Evolutionary conservation across 2,797 vertebrate genomes (phyloP), one percentile per base, ranked within the genome.

Genomic region (Platalea minor): DNA sequence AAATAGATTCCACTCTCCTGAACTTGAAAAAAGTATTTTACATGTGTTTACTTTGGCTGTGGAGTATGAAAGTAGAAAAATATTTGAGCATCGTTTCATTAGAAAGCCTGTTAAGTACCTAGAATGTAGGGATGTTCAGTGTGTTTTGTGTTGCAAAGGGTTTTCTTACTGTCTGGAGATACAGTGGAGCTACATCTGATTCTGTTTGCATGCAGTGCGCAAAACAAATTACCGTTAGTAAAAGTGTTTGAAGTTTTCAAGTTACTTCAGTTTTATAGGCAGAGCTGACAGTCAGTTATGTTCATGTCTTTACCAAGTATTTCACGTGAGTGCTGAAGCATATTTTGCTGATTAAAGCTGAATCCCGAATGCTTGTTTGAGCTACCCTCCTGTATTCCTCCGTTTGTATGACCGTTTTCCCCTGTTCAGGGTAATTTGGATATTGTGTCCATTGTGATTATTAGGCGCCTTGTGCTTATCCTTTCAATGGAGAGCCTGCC

Each of bases 1-100:
- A 77, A 92, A 75, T 60, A 82, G 51, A 85, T 95, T 95, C 79
- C 60, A 78, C 89, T 77, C 48, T 82, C 24, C 69, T 63, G 83
- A 95, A 74, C 72, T 67, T 88, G 85, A 85, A 89, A 85, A 54
- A 80, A 50, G 23, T 73, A 21, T 85, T 93, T 91, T 78, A 65
- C 9, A 1, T 89, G 73, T 81, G 46, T 79, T 89, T 93, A 25
- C 87, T 91, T 78, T 88, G 68, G 78, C 21, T 64, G 0, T 28
- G 17, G 17, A 82, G 28, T 57, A 28, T 59, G 69, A 50, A 73
- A 89, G 28, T 21, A 57, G 50, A 56, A 81, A 82, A 82, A 63
- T 73, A 61, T 28, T 53, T 63, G 18, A 81, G 50, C 31, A 63
- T 91, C 41, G n/a, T 60, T 91, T 91, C 41, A 68, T 89, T 63